A percentile compares a stretch with the other conserved stretches of the same genome.
phyloP scores from a whole-genome alignment of 2,888 invertebrate genomes.

The Nycteola revayana region DNA sequence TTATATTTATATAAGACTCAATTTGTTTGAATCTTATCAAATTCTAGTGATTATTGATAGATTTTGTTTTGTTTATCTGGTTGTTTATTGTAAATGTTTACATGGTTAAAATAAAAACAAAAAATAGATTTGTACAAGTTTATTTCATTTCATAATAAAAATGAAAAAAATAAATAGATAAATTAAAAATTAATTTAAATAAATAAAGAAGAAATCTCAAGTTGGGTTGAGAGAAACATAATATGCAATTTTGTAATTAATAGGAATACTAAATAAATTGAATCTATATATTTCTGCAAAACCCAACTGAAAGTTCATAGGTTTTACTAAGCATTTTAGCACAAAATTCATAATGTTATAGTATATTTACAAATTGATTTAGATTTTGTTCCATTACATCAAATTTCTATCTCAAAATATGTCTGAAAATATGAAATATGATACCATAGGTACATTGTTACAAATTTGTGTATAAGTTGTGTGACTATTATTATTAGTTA shows the following conservation, averaged over 20 bases:
- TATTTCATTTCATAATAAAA: slow-evolving; percentile 69
- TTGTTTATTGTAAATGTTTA: slow-evolving; percentile 17
- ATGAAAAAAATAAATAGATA: slow-evolving; percentile 71
- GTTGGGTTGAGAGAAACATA: slow-evolving; percentile 77
- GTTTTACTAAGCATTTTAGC: slow-evolving; percentile 49
- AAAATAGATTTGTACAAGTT: slow-evolving; percentile 71
- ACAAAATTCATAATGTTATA: slow-evolving; percentile 42
- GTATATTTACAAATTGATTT: slow-evolving; percentile 64
- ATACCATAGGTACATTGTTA: slow-evolving; percentile 22
- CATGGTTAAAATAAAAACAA: slow-evolving; percentile 50
- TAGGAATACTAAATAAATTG: neutral
- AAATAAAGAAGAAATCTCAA: slow-evolving; percentile 78
- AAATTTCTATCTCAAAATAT: slow-evolving; percentile 21
- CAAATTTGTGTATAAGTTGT: slow-evolving; percentile 28
- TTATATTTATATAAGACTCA: neutral
- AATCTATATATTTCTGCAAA: slow-evolving; percentile 57
- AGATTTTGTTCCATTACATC: slow-evolving; percentile 15
- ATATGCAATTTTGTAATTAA: slow-evolving; percentile 1
- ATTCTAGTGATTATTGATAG: slow-evolving; percentile 22
- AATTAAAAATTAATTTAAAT: slow-evolving; percentile 63
- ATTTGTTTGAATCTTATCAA: slow-evolving; percentile 12
- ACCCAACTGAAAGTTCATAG: slow-evolving; percentile 81
- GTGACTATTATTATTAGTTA: slow-evolving; percentile 25
- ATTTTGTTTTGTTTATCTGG: slow-evolving; percentile 27
- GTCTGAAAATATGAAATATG: slow-evolving; percentile 18